Evolutionary conservation across 2,113 vertebrate species (phyloP), one percentile per base, ranked within the genome.

Genomic region (Corythornis cristatus): DNA sequence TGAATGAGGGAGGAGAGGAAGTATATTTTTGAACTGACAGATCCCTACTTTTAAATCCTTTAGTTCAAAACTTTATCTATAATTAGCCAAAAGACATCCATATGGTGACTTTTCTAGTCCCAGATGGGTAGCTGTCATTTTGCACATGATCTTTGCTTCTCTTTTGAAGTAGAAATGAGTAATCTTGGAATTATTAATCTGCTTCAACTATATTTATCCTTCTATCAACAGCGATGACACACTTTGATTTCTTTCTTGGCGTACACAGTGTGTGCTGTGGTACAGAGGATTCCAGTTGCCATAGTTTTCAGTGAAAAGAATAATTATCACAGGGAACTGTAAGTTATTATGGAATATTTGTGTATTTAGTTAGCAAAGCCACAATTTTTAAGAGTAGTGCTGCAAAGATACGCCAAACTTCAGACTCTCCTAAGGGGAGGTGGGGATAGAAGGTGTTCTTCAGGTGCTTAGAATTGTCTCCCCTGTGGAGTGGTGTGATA

Each of bases 121-220:
- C 98, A 98, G 97, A 98, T 98, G 98, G 98, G 95, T 93, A 90
- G 94, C 93, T 98, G 97, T 97, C 97, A 97, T 96, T 96, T 92
- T 8, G 90, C 96, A 97, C 97, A 92, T 98, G 97, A 98, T 98
- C 97, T 98, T 97, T 97, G 96, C 85, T 97, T 98, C 93, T 96
- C 95, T 97, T 93, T 95, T 96, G 96, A 97, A 97, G 94, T 92
- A 97, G 96, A 96, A 94, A 85, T 98, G 97, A 98, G 97, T 98
- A 98, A 98, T 98, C 95, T 97, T 97, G 93, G 93, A 94, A 97
- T 96, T 98, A 98, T 98, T 98, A 98, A 95, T 97, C 95, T 95
- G 96, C 89, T 91, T 90, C 74, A 89, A 84, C 97, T 98, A 97
- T 98, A 98, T 98, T 98, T 98, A 97, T 98, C 96, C 51, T 90